Base-by-base conservation (phyloP, 2,888 invertebrate species). In the Drosophila algonquin region DNA sequence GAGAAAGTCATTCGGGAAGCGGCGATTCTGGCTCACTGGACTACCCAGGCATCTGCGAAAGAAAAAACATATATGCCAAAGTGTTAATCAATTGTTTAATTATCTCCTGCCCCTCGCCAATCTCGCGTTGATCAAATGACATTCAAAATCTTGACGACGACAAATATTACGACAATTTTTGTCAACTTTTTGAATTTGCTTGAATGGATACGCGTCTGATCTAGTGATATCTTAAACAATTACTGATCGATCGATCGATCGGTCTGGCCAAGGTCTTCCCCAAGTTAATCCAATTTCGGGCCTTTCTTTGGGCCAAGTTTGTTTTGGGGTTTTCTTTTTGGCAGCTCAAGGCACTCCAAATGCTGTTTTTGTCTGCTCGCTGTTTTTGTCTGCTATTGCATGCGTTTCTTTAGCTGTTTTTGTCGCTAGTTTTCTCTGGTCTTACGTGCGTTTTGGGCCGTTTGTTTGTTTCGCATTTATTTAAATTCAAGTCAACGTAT, bases 1-100 rank as follows among this genome's bases (percentile, higher is more conserved):
- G 30, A 90, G 69, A 75, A 92, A 92, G 64, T 91, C 92, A 63
- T 76, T 82, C 14, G 92, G 92, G 85, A 92, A 92, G 50, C 86
- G 78, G 10, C 92, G 79, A 1, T 76, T 75, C 10, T 50, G 62
- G 60, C 76, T 87, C 16, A 70, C 51, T 21, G 77, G 71, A 21
- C 53, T 80, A 24, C 35, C 60, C 6, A 47, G 44, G 24, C 59
- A 70, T 16, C 87, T 84, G 58, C 56, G 52, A 10, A 32, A 10
- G 14, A 40, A 40, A 40, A 6, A 61, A 18, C 12, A 10, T 21
- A 46, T 21, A 50, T 12, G 56, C 24, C 44, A 62, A 70, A 30
- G 54, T 69, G 61, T 60, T 67, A 67, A 67, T 45, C 65, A 57
- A 56, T 51, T 51, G 51, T 65, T 32, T 16, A 60, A 44, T 50